Evolutionary conservation across 2,113 vertebrate genomes (phyloP).

Genomic region (Gopherus flavomarginatus): DNA sequence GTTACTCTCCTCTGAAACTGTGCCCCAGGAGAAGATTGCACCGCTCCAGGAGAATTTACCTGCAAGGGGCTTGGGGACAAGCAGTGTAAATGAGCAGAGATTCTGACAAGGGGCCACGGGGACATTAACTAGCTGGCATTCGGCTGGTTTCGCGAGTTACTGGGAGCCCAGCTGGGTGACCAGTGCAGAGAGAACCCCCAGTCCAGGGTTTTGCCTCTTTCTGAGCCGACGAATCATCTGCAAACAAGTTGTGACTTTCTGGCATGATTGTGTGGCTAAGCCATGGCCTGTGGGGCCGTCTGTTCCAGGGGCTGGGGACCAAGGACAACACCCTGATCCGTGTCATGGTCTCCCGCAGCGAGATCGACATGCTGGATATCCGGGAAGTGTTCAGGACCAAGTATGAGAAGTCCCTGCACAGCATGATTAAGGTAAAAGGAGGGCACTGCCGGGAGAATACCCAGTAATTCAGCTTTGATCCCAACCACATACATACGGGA

Average conservation of each 20-base stretch:
- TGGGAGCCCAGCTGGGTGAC: not conserved
- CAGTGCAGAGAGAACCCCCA: not conserved
- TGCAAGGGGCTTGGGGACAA: not conserved
- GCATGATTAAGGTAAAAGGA: conserved; percentile 91
- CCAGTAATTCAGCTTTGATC: no score
- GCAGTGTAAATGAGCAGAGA: not conserved
- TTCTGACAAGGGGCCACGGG: not conserved
- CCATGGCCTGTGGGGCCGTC: not conserved
- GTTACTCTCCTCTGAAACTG: not conserved
- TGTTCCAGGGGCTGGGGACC: conserved; percentile 89
- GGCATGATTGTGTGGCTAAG: not conserved
- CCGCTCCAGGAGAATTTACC: not conserved
- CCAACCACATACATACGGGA: not conserved
- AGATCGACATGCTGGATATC: conserved; percentile 96
- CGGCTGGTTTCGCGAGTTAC: no score
- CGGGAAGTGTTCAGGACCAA: conserved; percentile 94
- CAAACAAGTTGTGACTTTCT: not conserved
- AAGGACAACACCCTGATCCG: conserved; percentile 95
- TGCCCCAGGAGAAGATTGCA: not conserved
- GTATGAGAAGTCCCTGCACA: conserved; percentile 94
- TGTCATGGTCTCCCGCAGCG: conserved; percentile 95
- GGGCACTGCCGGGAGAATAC: accelerated
- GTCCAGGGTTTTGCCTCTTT: not conserved
- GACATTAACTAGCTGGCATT: not conserved
- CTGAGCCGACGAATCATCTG: not conserved